Evolutionary conservation across 2,888 invertebrate species (phyloP).

Genomic region (Phymatocera aterrima): DNA sequence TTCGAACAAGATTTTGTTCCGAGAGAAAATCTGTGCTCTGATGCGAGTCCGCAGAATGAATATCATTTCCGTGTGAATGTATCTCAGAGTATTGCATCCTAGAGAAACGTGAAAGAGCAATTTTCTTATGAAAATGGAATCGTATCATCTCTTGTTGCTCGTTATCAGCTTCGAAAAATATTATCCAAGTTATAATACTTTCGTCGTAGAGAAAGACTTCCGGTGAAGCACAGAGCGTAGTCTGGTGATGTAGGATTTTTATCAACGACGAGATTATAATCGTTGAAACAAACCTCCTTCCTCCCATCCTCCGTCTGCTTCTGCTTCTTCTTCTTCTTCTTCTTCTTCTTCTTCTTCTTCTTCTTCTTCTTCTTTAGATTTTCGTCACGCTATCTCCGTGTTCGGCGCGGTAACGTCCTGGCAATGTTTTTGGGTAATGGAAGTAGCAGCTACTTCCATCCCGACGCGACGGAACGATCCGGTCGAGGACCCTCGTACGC

Average conservation of each 20-base stretch:
- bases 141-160: too few relatives aligned
- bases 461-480: slow-evolving; percentile 7
- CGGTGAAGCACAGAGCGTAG: too few relatives aligned
- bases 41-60: background rate
- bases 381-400: slow-evolving; percentile 32
- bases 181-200: background rate
- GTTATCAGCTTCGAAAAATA: too few relatives aligned
- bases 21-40: too few relatives aligned
- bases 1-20: too few relatives aligned
- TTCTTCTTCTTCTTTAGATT: background rate
- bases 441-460: background rate
- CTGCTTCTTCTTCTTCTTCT: too few relatives aligned
- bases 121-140: too few relatives aligned
- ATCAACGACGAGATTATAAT: slow-evolving; percentile 10
- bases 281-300: slow-evolving; percentile 7
- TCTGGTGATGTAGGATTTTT: background rate
- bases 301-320: background rate
- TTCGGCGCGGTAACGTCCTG: background rate
- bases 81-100: too few relatives aligned
- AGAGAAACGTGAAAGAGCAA: too few relatives aligned
- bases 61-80: too few relatives aligned
- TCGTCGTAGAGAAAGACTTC: background rate
- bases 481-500: slow-evolving; percentile 19
- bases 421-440: slow-evolving; percentile 37
- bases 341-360: too few relatives aligned